Percentiles rank a stretch among this genome's conserved stretches.
Evolutionary conservation across 2,113 vertebrate genomes (phyloP).

Genomic region (Porphyrio hochstetteri): DNA sequence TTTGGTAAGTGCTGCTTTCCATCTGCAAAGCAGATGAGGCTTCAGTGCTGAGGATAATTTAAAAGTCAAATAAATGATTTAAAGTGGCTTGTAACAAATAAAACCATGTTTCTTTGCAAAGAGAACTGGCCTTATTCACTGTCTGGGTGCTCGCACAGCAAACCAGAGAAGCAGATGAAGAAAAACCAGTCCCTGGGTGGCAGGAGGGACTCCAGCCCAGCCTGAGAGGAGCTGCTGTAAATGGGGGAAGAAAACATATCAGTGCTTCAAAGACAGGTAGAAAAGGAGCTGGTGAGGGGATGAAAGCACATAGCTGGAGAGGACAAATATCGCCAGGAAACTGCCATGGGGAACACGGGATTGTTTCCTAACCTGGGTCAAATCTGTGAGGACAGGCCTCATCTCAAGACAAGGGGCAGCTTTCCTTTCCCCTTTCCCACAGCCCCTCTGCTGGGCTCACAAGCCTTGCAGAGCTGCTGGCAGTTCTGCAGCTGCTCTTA

Average conservation of each 20-base stretch:
- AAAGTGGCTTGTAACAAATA: slow-evolving; percentile 13
- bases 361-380: background rate
- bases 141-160: background rate
- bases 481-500: background rate
- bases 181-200: background rate
- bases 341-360: background rate
- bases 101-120: slow-evolving; percentile 1
- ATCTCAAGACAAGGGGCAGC: background rate
- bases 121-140: background rate
- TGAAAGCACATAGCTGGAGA: background rate
- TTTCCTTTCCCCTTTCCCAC: background rate
- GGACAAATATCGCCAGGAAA: background rate
- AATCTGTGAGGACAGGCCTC: background rate
- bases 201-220: background rate
- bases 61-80: slow-evolving; percentile 36
- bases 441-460: background rate
- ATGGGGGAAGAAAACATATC: background rate
- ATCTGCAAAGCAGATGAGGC: slow-evolving; percentile 39
- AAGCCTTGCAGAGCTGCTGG: background rate
- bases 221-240: background rate
- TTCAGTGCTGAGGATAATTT: slow-evolving; percentile 22
- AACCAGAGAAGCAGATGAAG: background rate
- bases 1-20: slow-evolving; percentile 10
- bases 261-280: background rate
- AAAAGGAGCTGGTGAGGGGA: background rate